A percentile compares a stretch with the other conserved stretches of the same genome.
phyloP scores from a whole-genome alignment of 2,888 invertebrate species.

The Sacculina carcini region DNA sequence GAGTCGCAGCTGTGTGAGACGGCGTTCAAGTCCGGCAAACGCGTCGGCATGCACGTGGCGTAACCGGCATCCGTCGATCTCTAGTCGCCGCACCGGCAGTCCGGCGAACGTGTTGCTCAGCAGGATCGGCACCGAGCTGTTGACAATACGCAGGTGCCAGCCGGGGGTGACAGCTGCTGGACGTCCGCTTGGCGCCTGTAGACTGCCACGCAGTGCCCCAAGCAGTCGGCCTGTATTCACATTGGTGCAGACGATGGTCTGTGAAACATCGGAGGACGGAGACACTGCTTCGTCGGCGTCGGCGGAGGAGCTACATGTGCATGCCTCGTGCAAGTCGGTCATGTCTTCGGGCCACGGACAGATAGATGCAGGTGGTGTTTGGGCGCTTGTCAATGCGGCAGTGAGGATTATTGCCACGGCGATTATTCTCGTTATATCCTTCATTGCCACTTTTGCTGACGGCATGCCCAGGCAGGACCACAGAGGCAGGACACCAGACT shows the following conservation, averaged over 20 bases:
- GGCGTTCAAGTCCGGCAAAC: conserved; percentile 53
- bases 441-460: too few relatives aligned
- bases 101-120: conserved; percentile 11
- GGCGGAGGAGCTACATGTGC: conserved; percentile 32
- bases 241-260: conserved; percentile 62
- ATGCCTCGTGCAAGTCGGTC: conserved; percentile 47
- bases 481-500: too few relatives aligned
- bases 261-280: conserved; percentile 77
- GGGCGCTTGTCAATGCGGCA: too few relatives aligned
- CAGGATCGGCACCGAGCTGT: conserved; percentile 38
- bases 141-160: too few relatives aligned
- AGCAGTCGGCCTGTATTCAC: too few relatives aligned
- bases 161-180: conserved; percentile 9
- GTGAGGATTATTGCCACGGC: too few relatives aligned
- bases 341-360: conserved; percentile 66
- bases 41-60: conserved; percentile 38
- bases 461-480: too few relatives aligned
- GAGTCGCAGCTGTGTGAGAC: conserved; percentile 54
- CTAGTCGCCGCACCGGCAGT: conserved; percentile 22
- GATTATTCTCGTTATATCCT: too few relatives aligned
- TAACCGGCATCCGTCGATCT: conserved; percentile 56
- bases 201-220: conserved; percentile 24
- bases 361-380: too few relatives aligned
- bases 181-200: too few relatives aligned
- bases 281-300: conserved; percentile 37